Evolutionary conservation across 2,113 vertebrate species (phyloP).

Genomic region (Tupaia tana): DNA sequence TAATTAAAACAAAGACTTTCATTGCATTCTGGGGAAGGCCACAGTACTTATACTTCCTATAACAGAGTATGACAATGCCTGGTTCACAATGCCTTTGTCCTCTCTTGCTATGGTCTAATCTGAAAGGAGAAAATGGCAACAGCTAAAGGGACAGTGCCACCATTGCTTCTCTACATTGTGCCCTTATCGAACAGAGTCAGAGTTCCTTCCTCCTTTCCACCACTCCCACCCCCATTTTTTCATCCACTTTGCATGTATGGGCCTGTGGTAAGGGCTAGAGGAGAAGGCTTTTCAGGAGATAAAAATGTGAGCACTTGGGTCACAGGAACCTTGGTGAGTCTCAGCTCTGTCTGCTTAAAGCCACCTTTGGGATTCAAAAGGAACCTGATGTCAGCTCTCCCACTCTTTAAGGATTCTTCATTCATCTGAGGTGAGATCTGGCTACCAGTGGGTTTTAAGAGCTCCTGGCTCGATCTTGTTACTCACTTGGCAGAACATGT

Average conservation of each 20-base stretch:
- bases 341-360: background rate
- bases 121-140: background rate
- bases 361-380: background rate
- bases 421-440: no score
- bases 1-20: background rate
- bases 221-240: rapidly evolving
- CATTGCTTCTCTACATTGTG: background rate
- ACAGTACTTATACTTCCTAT: background rate
- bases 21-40: background rate
- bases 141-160: background rate
- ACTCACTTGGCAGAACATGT: no score
- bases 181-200: background rate
- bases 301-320: background rate
- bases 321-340: background rate
- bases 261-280: background rate
- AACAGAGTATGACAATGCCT: background rate
- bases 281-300: background rate
- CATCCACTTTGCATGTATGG: background rate
- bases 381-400: background rate
- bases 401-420: background rate
- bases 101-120: background rate
- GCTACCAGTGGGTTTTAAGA: background rate
- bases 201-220: background rate
- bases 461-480: no score
- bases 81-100: background rate